phyloP scores from a whole-genome alignment of 2,113 vertebrate species.

The Toxostoma redivivum region DNA sequence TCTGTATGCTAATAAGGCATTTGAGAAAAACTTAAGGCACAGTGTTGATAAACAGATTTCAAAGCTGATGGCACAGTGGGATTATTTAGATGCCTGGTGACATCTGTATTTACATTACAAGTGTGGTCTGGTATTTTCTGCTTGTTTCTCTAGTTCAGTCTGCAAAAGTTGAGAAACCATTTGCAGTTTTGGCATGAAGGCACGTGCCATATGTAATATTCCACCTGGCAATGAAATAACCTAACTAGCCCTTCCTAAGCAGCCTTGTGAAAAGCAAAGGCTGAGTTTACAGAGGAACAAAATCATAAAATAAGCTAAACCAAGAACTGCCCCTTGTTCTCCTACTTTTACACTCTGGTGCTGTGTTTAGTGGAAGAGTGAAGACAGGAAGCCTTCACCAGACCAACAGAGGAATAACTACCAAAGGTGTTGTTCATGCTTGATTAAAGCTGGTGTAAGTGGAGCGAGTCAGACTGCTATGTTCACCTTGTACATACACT shows the following conservation, averaged over 20 bases:
- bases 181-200: background rate
- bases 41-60: slow-evolving; percentile 12
- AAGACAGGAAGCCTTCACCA: background rate
- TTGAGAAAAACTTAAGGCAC: background rate
- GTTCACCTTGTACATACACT: background rate
- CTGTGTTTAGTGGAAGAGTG: background rate
- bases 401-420: background rate
- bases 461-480: background rate
- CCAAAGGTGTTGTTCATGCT: background rate
- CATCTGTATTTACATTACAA: background rate
- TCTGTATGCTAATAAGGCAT: background rate
- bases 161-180: background rate
- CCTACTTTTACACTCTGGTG: background rate
- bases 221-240: background rate
- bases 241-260: background rate
- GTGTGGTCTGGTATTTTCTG: background rate
- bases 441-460: background rate
- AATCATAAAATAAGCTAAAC: background rate
- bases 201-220: accelerated
- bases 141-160: background rate
- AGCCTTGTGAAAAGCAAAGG: background rate
- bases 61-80: background rate
- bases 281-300: background rate
- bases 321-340: background rate
- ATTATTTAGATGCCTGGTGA: background rate